Evolutionary conservation across 2,113 vertebrate species (phyloP).

Genomic region (Strix aluco): DNA sequence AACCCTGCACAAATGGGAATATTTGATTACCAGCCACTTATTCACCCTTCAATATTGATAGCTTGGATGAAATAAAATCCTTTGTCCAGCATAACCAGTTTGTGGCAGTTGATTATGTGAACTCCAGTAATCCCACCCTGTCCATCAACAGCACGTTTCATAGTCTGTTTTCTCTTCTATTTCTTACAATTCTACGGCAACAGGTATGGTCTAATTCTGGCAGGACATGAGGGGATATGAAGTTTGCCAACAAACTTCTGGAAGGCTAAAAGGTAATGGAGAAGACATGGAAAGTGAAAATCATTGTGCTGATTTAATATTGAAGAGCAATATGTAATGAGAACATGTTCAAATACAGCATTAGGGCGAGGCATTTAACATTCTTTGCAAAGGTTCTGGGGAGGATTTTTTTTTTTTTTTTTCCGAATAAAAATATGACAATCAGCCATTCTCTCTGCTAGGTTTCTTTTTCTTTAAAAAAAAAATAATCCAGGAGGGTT

Average conservation of each 20-base stretch:
- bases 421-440: neutral
- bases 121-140: neutral
- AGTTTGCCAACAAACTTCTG: neutral
- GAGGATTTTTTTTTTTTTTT: neutral
- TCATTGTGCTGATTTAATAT: slow-evolving; percentile 7
- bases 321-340: neutral
- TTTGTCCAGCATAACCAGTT: neutral
- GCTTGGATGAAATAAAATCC: neutral
- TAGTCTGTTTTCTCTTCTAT: neutral
- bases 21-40: neutral
- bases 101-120: neutral
- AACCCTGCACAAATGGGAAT: neutral
- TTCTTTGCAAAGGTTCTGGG: neutral
- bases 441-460: neutral
- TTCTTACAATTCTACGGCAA: neutral
- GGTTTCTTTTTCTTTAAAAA: neutral
- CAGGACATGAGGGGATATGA: slow-evolving; percentile 2
- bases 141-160: neutral
- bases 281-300: neutral
- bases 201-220: neutral
- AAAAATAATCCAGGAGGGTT: neutral
- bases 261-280: neutral
- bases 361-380: neutral
- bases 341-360: neutral
- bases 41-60: neutral